These are phyloP conservation scores for Phrynosoma blainvillii DNA, from an alignment of 2,113 vertebrate genomes.

Conservation along the genomic window DNA sequence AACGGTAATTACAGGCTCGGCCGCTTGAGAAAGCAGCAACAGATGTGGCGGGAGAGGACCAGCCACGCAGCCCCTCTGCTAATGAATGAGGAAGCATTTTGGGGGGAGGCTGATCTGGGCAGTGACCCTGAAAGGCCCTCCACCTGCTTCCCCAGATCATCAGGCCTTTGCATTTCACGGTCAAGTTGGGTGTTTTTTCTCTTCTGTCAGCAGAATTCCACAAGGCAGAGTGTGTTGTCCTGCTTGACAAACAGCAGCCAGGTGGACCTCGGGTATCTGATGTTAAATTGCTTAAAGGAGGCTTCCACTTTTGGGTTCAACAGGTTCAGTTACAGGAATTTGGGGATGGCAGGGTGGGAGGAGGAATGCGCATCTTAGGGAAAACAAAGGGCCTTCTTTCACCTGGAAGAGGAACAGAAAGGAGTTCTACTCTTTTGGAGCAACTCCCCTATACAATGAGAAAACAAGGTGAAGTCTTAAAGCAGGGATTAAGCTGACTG, in stretches of 20 bases:
- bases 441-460: too few relatives aligned
- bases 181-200: slow-evolving; percentile 37
- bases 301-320: not conserved
- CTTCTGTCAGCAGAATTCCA: not conserved
- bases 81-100: slow-evolving; percentile 60
- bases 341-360: too few relatives aligned
- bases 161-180: not conserved
- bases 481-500: too few relatives aligned
- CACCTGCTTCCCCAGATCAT: not conserved
- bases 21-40: slow-evolving; percentile 58
- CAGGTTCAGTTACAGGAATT: not conserved
- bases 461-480: too few relatives aligned
- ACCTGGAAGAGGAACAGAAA: not conserved
- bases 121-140: slow-evolving; percentile 60
- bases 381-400: too few relatives aligned
- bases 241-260: not conserved
- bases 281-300: too few relatives aligned
- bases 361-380: too few relatives aligned
- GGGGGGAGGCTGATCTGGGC: slow-evolving; percentile 48
- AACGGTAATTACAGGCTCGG: slow-evolving; percentile 70
- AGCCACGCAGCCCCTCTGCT: slow-evolving; percentile 41
- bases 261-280: not conserved
- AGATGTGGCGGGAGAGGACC: slow-evolving; percentile 62
- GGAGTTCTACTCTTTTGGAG: not conserved
- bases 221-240: not conserved